phyloP scores from a whole-genome alignment of 2,888 invertebrate species.

The Micoletzkya japonica region DNA sequence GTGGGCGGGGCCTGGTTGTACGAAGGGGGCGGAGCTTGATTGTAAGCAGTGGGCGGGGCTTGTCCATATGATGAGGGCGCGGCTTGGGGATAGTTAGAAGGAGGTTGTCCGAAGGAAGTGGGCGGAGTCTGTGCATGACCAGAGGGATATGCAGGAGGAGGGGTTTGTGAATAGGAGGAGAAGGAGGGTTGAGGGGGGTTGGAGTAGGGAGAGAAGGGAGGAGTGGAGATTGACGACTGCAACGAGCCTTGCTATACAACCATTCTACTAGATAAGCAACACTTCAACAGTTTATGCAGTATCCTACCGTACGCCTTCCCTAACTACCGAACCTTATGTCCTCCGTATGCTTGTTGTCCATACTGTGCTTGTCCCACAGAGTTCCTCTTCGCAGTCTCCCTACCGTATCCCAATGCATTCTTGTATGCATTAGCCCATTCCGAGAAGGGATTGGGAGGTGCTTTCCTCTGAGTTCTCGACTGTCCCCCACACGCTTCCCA shows the following conservation, averaged over 20 bases:
- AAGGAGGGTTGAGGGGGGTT: no score
- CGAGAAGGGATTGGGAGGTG: constrained; percentile 24
- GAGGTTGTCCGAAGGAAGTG: background rate
- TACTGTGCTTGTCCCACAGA: background rate
- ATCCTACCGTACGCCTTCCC: background rate
- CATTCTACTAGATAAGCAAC: no score
- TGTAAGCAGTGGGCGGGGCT: background rate
- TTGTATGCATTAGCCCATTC: background rate
- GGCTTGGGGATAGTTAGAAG: background rate
- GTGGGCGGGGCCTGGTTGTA: background rate
- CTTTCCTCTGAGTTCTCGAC: constrained; percentile 15
- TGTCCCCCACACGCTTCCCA: constrained; percentile 26
- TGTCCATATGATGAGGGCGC: background rate
- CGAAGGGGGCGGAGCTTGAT: background rate
- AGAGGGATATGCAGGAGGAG: background rate
- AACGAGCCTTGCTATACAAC: no score
- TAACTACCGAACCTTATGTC: background rate
- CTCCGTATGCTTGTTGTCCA: background rate
- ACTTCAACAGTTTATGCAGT: background rate
- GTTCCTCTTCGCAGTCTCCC: no score
- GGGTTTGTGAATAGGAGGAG: background rate
- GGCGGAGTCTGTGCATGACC: background rate
- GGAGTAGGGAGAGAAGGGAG: no score
- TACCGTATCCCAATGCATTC: background rate
- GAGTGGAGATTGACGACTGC: no score